Evolutionary conservation across 2,113 vertebrate species (phyloP).

Genomic region (Ginglymostoma cirratum): DNA sequence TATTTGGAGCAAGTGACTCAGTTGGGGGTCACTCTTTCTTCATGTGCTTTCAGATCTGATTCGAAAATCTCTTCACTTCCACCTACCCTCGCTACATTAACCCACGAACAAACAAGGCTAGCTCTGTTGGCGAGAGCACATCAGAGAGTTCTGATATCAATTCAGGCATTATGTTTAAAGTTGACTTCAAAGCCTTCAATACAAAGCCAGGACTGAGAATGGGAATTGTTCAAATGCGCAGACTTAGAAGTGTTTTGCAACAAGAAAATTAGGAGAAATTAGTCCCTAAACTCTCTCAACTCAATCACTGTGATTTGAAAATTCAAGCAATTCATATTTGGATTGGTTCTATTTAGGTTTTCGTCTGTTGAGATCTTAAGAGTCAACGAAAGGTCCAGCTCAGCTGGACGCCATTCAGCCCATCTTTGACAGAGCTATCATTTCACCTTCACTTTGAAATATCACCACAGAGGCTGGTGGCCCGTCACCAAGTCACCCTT

Average conservation of each 20-base stretch:
- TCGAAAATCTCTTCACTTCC: neutral
- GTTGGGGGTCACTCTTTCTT: neutral
- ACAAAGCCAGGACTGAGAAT: neutral
- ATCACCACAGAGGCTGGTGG: no score
- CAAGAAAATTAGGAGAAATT: neutral
- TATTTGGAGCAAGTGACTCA: neutral
- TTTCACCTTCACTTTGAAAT: neutral
- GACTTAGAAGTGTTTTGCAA: neutral
- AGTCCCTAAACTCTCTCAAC: neutral
- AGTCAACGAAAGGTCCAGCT: neutral
- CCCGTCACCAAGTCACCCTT: no score
- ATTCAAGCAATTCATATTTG: neutral
- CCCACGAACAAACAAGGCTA: neutral
- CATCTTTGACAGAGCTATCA: neutral
- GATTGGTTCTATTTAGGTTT: neutral
- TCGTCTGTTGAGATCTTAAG: neutral
- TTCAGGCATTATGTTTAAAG: neutral
- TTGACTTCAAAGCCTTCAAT: neutral
- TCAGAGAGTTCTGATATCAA: neutral
- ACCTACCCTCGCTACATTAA: neutral
- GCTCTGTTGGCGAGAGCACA: neutral
- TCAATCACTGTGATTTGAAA: neutral
- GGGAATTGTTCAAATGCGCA: neutral
- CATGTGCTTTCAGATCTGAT: slow-evolving; percentile 1
- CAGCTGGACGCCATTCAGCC: neutral